Evolutionary conservation across 2,888 invertebrate genomes (phyloP).

Genomic region (Myopa testacea): DNA sequence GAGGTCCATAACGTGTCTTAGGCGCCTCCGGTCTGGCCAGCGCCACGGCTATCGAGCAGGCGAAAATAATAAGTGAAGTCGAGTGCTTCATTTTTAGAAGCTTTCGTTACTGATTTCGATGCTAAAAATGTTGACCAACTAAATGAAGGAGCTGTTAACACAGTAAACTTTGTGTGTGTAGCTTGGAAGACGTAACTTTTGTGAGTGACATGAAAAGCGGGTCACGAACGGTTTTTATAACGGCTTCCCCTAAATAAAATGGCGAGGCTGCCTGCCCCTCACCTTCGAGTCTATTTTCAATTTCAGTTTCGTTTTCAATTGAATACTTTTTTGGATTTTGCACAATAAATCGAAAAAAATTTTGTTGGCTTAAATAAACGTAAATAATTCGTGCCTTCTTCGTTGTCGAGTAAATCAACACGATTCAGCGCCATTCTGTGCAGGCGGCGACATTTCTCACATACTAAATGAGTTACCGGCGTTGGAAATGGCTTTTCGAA

Average conservation of each 20-base stretch:
- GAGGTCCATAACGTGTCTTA: conserved; percentile 62
- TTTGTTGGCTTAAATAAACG: background rate
- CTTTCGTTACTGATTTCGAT: background rate
- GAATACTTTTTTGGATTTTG: conserved; percentile 35
- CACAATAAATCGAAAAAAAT: conserved; percentile 22
- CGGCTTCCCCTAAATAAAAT: conserved; percentile 22
- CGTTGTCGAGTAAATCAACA: conserved; percentile 12
- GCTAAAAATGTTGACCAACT: background rate
- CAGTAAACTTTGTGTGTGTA: conserved; percentile 3
- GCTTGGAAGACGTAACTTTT: conserved; percentile 42
- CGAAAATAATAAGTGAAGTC: conserved; percentile 57
- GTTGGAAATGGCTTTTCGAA: background rate
- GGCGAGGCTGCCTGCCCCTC: conserved; percentile 1
- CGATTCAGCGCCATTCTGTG: conserved; percentile 7
- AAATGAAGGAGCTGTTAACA: background rate
- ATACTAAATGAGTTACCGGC: conserved; percentile 30
- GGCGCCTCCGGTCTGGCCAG: conserved; percentile 69
- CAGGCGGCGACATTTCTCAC: conserved; percentile 21
- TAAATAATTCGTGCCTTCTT: conserved; percentile 17
- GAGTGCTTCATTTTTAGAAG: conserved; percentile 33
- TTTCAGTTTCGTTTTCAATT: conserved; percentile 46
- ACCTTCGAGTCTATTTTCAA: background rate
- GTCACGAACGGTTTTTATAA: conserved; percentile 52
- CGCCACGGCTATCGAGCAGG: conserved; percentile 65
- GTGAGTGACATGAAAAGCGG: conserved; percentile 56